phyloP scores from a whole-genome alignment of 2,113 vertebrate species.

The Aegypius monachus region DNA sequence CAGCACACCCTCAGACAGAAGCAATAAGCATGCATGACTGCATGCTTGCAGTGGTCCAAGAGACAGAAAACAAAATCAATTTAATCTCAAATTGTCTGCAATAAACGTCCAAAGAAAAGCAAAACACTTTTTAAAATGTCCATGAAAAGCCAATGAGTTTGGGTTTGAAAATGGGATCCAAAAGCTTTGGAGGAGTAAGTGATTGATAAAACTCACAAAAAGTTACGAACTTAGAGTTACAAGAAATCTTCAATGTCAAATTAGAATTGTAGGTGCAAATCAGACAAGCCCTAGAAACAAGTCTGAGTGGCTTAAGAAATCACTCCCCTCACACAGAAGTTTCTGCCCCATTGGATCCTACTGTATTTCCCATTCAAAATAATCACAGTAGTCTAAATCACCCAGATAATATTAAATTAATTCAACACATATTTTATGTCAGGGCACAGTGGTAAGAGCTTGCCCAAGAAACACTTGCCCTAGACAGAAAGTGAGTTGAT shows the following conservation, averaged over 20 bases:
- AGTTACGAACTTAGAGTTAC: background rate
- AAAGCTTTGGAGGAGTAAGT: background rate
- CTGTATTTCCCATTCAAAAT: background rate
- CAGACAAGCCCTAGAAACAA: background rate
- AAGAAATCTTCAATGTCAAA: background rate
- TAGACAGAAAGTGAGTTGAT: background rate
- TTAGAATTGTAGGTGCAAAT: background rate
- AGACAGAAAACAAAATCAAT: background rate
- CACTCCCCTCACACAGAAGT: background rate
- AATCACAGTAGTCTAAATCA: background rate
- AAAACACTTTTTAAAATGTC: background rate
- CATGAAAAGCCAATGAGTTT: background rate
- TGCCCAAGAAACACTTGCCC: background rate
- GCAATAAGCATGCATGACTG: background rate
- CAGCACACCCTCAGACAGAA: background rate
- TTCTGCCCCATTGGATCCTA: background rate
- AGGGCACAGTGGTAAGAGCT: accelerated
- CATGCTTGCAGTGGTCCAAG: background rate
- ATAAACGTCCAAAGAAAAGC: background rate
- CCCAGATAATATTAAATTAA: background rate
- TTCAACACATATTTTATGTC: background rate
- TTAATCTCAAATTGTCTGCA: background rate
- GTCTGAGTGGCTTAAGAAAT: background rate
- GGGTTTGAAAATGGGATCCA: background rate
- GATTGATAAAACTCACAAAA: background rate